Evolutionary conservation across 1,140 invertebrate genomes (phyloP).

Genomic region (Pseudomyrmex gracilis): DNA sequence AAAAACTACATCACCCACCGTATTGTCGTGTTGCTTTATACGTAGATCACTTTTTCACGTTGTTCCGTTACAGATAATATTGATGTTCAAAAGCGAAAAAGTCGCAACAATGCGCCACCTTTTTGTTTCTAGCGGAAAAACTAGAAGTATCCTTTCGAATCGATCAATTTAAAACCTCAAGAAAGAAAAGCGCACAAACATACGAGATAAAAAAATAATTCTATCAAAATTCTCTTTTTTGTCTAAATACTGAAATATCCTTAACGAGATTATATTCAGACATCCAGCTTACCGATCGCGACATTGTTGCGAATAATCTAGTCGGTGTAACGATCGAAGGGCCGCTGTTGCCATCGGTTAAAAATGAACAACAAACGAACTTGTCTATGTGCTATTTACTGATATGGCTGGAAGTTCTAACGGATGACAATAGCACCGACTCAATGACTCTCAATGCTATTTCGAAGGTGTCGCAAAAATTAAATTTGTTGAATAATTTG

Average conservation of each 20-base stretch:
- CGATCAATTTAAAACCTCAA: background rate
- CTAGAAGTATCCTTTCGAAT: constrained; percentile 57
- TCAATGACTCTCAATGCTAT: background rate
- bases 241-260: background rate
- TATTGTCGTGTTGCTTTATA: constrained; percentile 1
- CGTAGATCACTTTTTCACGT: background rate
- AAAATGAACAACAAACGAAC: constrained; percentile 79
- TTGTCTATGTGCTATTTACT: constrained; percentile 81
- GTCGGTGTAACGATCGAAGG: constrained; percentile 85
- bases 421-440: constrained; percentile 21
- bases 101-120: constrained; percentile 87
- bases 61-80: constrained; percentile 86
- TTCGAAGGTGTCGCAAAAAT: constrained; percentile 43
- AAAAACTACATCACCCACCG: background rate
- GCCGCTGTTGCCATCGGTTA: constrained; percentile 83
- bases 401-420: constrained; percentile 85
- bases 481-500: background rate
- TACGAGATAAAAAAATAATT: background rate
- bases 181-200: background rate
- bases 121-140: constrained; percentile 84
- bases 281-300: constrained; percentile 80
- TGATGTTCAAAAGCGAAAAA: constrained; percentile 89
- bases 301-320: constrained; percentile 72
- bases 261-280: constrained; percentile 71
- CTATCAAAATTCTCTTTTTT: background rate